These are phyloP conservation scores for Artemia franciscana DNA, from an alignment of 1,140 invertebrate genomes.

Conservation along the genomic window DNA sequence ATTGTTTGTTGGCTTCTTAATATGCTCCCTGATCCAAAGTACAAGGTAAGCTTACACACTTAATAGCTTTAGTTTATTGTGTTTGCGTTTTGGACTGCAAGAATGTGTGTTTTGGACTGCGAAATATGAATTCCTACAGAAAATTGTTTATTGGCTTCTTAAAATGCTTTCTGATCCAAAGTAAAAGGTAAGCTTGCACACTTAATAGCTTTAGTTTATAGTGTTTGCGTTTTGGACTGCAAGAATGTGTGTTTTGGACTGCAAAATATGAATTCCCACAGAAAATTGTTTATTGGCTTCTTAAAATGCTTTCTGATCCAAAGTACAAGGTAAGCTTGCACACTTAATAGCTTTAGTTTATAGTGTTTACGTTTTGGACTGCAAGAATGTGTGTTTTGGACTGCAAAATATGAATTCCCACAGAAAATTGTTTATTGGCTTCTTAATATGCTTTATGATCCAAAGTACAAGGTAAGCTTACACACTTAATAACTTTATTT, in stretches of 20 bases:
- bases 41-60: conserved; percentile 55
- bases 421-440: conserved; percentile 85
- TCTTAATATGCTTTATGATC: conserved; percentile 85
- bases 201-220: too few relatives aligned
- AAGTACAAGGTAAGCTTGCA: conserved; percentile 62
- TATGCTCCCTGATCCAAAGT: conserved; percentile 79
- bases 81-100: too few relatives aligned
- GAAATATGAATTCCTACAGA: conserved; percentile 89
- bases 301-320: conserved; percentile 84
- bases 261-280: conserved; percentile 93
- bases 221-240: too few relatives aligned
- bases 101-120: conserved; percentile 96
- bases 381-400: conserved; percentile 94
- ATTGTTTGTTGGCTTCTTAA: conserved; percentile 85
- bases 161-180: conserved; percentile 84
- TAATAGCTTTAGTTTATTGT: too few relatives aligned
- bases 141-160: conserved; percentile 78
- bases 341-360: too few relatives aligned
- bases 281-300: conserved; percentile 78
- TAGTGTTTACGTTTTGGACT: too few relatives aligned
- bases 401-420: conserved; percentile 87
- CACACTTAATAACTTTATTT: too few relatives aligned
- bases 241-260: conserved; percentile 93
- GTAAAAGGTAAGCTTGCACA: conserved; percentile 59
- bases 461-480: conserved; percentile 60